Evolutionary conservation across 2,797 vertebrate species (phyloP), one percentile per base, ranked within the genome.

Genomic region (Manis javanica): DNA sequence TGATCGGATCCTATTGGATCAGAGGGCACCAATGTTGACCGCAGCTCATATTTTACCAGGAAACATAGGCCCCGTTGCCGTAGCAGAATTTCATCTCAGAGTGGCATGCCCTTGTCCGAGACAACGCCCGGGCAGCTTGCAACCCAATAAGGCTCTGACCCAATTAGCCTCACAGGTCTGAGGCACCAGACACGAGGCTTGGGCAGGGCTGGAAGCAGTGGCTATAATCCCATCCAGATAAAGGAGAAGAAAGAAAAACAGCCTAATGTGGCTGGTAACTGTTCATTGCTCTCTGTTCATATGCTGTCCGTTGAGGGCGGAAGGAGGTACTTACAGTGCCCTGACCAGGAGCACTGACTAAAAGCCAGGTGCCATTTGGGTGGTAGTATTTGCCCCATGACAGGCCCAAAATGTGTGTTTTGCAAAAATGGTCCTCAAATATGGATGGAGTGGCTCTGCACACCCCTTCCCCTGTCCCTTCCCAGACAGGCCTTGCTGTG

Each of bases 21-120:
- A 0, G 42, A 94, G 59, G 49, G 61, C 42, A 26, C 42, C 4
- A 0, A 4, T 42, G 23, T 53, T 15, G n/a, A 57, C n/a, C 42
- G 53, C 72, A 93, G 87, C 42, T 90, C 81, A 51, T 37, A 82
- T 90, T 94, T 85, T 78, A 87, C 53, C 79, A 63, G 57, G 90
- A 86, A 91, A 46, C 66, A 88, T 13, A 34, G 39, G 24, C 23
- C 53, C 31, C 0, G 0, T 94, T 64, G 55, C 85, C 0, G 0
- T 0, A 23, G 87, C 34, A 86, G 91, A 92, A 91, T 66, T 87
- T 72, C 42, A 92, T 71, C 92, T 96, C 85, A 24, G 87, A 74
- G 57, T 26, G n/a, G 37, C 4, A 1, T 84, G 96, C 51, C 83
- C 74, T 96, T 92, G 95, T 91, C 68, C 66, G 23, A 7, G 37